Evolutionary conservation across 2,113 vertebrate species (phyloP).

Genomic region (Pygoscelis adeliae): DNA sequence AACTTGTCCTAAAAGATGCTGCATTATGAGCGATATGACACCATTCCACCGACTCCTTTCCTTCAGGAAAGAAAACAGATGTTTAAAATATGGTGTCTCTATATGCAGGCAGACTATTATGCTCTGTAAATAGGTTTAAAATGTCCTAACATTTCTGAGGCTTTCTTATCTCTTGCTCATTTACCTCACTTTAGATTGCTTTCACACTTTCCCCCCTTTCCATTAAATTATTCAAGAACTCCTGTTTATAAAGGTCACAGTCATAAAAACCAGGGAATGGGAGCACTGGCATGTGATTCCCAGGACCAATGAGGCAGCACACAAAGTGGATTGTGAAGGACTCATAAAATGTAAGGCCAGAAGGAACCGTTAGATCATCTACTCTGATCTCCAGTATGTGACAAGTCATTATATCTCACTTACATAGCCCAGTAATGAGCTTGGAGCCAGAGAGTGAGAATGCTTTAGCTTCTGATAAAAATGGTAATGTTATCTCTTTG

Average conservation of each 20-base stretch:
- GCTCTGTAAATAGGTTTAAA: conserved; percentile 53
- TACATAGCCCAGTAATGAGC: neutral
- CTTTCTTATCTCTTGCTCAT: conserved; percentile 24
- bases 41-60: neutral
- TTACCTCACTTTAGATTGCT: conserved; percentile 43
- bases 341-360: neutral
- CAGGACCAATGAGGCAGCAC: conserved; percentile 15
- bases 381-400: neutral
- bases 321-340: neutral
- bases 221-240: conserved; percentile 56
- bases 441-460: neutral
- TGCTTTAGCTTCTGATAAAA: neutral
- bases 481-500: neutral
- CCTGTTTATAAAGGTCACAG: conserved; percentile 45
- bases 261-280: conserved; percentile 17
- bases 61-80: conserved; percentile 18
- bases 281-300: conserved; percentile 9
- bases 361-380: neutral
- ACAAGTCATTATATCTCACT: conserved; percentile 20
- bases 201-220: conserved; percentile 16
- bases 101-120: neutral
- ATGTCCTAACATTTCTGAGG: conserved; percentile 42
- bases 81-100: neutral
- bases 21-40: neutral
- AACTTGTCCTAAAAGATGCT: neutral